Base-by-base conservation (phyloP, 2,113 vertebrate species). In the Gavia stellata region DNA sequence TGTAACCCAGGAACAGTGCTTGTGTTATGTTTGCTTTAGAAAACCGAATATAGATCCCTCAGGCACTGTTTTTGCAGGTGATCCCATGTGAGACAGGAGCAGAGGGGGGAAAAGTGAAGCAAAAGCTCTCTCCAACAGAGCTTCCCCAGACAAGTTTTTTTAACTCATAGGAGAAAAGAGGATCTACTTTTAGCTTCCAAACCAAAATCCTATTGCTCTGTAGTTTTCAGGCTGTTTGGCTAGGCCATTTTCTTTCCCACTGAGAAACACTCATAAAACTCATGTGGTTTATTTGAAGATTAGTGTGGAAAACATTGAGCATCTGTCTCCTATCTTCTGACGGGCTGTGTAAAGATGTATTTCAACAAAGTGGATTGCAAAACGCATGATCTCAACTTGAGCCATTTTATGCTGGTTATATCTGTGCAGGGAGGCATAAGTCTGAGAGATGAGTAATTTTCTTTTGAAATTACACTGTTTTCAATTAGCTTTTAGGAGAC, bases 11-110 rank as follows among this genome's bases (percentile, higher is more conserved):
- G 78, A 97, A 97, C 38, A 96, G 77, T 38, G 20, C 70, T 96
- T 93, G 52, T 96, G 78, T 85, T 97, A 63, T 95, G 90, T 97
- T 97, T 98, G 85, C 92, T 96, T 97, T 97, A 96, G 96, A 95
- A 98, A 97, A 95, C 78, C 36, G 75, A 94, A 77, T 85, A 79
- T 68, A 96, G 94, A 94, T 97, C 96, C 92, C 96, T 94, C 91
- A 95, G 97, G 95, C 94, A 62, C 73, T 95, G 53, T 85, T 96
- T 98, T 96, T 95, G 80, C 88, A 95, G 95, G 81, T 2, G 12
- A 91, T 80, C 92, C 95, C 94, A 58, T 63, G 19, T 94, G 96
- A 96, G 82, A 85, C 59, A 56, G 44, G 19, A 94, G 33, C 40
- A 90, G 87, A 2, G 20, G 84, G 33, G 79, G 29, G 67, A 90